phyloP scores from a whole-genome alignment of 2,888 invertebrate species.

The Drosophila quinaria region DNA sequence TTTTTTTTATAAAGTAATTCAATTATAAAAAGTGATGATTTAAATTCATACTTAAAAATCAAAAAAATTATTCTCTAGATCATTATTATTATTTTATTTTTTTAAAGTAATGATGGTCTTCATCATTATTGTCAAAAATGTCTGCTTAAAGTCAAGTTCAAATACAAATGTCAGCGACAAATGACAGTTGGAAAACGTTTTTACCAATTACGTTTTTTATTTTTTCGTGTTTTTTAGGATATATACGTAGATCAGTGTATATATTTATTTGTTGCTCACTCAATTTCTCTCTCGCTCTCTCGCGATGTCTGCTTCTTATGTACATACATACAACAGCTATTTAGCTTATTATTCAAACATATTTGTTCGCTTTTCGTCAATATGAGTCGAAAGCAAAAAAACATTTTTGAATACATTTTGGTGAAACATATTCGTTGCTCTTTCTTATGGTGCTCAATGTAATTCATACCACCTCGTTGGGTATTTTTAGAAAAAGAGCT shows the following conservation, averaged over 20 bases:
- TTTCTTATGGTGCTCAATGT: conserved; percentile 63
- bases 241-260: conserved; percentile 25
- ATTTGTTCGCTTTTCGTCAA: conserved; percentile 73
- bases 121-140: conserved; percentile 60
- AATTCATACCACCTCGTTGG: conserved; percentile 72
- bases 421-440: conserved; percentile 61
- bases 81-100: not conserved
- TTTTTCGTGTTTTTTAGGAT: conserved; percentile 9
- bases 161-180: conserved; percentile 53
- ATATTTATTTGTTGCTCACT: conserved; percentile 20
- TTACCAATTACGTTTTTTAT: conserved; percentile 35
- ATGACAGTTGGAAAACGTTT: conserved; percentile 36
- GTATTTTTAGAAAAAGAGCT: conserved; percentile 70
- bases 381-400: conserved; percentile 64
- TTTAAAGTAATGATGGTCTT: conserved; percentile 9
- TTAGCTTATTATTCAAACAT: conserved; percentile 73
- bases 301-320: conserved; percentile 49
- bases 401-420: conserved; percentile 54
- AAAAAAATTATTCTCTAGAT: not conserved
- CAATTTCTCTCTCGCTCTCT: conserved; percentile 8
- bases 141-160: conserved; percentile 72
- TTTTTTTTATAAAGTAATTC: not conserved
- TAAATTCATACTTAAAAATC: no score
- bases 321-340: conserved; percentile 53
- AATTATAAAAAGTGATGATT: no score